Conservation (phyloP, 2,113 vertebrate species). For the Romanogobio albipinnatus region DNA sequence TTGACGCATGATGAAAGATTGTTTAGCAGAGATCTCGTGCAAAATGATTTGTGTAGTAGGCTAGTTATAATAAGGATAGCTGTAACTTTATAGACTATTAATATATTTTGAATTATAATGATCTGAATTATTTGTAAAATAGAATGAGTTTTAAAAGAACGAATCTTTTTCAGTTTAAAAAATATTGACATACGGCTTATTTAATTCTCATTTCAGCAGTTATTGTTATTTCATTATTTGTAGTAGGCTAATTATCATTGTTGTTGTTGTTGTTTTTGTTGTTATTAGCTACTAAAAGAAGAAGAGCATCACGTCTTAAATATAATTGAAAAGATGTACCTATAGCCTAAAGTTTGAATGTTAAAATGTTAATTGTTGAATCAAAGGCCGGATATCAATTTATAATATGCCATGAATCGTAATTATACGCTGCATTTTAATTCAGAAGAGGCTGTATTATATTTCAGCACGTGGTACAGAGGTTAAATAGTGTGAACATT, state of each 20-base stretch:
- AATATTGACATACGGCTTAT: neutral
- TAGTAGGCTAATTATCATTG: too few relatives aligned
- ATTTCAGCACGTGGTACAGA: neutral
- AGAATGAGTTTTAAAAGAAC: neutral
- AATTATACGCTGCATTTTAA: neutral
- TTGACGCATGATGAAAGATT: neutral
- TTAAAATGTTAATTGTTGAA: conserved; percentile 13
- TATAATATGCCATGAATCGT: neutral
- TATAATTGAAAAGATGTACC: neutral
- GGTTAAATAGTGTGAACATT: conserved; percentile 3
- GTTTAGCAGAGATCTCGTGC: neutral
- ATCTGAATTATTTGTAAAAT: neutral
- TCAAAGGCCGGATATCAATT: conserved; percentile 1
- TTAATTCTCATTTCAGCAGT: neutral
- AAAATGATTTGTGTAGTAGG: neutral
- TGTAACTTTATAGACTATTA: neutral
- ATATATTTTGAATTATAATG: neutral
- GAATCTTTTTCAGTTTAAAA: neutral
- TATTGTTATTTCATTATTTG: neutral
- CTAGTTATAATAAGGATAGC: neutral
- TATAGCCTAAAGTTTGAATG: neutral
- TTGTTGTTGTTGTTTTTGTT: neutral
- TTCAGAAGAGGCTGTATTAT: neutral
- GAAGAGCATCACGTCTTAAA: neutral
- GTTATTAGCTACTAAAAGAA: neutral